Percentiles rank a stretch among this genome's conserved stretches.
Evolutionary conservation across 2,888 invertebrate genomes (phyloP).

Genomic region (Leucophenga maculata): DNA sequence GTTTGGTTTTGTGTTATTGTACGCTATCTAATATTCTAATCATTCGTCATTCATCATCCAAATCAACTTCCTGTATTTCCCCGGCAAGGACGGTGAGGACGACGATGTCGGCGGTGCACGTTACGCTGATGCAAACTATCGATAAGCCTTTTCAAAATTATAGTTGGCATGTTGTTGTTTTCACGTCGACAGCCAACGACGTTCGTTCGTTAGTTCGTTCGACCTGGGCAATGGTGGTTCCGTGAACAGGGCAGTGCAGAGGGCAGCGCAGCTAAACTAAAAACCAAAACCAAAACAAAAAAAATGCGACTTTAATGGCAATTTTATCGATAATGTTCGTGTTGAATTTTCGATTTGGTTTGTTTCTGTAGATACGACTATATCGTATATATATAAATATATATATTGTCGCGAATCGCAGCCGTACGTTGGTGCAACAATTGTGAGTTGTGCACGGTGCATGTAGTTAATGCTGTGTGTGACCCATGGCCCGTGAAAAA

Average conservation of each 20-base stretch:
- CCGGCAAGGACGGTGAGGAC: slow-evolving; percentile 24
- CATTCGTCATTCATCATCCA: slow-evolving; percentile 62
- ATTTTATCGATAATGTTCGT: slow-evolving; percentile 70
- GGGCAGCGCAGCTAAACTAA: neutral
- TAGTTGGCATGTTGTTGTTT: slow-evolving; percentile 27
- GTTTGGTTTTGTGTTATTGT: neutral
- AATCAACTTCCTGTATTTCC: slow-evolving; percentile 56
- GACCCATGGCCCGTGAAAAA: slow-evolving; percentile 35
- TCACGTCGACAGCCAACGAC: neutral
- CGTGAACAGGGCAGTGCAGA: no score
- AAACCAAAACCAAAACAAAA: neutral
- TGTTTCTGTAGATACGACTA: slow-evolving; percentile 57
- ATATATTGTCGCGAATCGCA: no score
- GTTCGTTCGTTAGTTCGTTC: neutral
- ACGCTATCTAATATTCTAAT: slow-evolving; percentile 56
- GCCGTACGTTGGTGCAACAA: slow-evolving; percentile 14
- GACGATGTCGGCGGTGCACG: slow-evolving; percentile 20
- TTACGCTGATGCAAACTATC: slow-evolving; percentile 56
- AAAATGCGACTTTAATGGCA: slow-evolving; percentile 58
- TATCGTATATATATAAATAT: no score
- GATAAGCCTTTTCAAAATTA: slow-evolving; percentile 60
- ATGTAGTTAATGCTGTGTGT: slow-evolving; percentile 7
- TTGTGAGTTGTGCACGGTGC: slow-evolving; percentile 1
- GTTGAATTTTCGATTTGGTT: slow-evolving; percentile 65
- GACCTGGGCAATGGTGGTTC: no score